These are phyloP conservation scores for Electrophaes corylata DNA, from an alignment of 2,888 invertebrate species.

Conservation along the genomic window DNA sequence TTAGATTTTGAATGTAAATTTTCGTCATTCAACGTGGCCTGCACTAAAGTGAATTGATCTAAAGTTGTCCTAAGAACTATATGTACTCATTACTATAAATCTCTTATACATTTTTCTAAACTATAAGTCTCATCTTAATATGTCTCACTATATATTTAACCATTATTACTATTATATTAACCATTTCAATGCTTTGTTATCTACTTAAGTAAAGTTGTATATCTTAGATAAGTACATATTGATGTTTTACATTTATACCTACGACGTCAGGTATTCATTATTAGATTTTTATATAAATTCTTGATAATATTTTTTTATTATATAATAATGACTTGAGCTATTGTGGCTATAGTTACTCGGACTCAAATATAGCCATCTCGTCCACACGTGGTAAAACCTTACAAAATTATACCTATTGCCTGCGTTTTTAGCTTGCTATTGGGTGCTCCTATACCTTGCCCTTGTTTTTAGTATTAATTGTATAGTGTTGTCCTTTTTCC, in stretches of 20 bases:
- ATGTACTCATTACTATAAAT: conserved; percentile 19
- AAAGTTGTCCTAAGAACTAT: conserved; percentile 16
- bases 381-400: conserved; percentile 44
- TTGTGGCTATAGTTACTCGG: conserved; percentile 44
- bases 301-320: not conserved
- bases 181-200: not conserved
- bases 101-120: not conserved
- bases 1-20: conserved; percentile 22
- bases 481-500: conserved; percentile 6
- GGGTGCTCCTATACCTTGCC: conserved; percentile 14
- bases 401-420: conserved; percentile 32
- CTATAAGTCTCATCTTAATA: not conserved
- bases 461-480: conserved; percentile 9
- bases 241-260: conserved; percentile 53
- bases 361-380: conserved; percentile 29
- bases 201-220: too few relatives aligned
- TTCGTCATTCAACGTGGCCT: conserved; percentile 15
- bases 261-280: conserved; percentile 48
- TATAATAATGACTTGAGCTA: conserved; percentile 3
- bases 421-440: conserved; percentile 37
- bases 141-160: too few relatives aligned
- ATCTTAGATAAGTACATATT: conserved; percentile 26
- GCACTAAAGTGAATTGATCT: conserved; percentile 57
- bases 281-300: conserved; percentile 8
- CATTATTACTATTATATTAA: too few relatives aligned